These are phyloP conservation scores for Rhodophaea formosa DNA, from an alignment of 2,888 invertebrate genomes.

Conservation along the genomic window DNA sequence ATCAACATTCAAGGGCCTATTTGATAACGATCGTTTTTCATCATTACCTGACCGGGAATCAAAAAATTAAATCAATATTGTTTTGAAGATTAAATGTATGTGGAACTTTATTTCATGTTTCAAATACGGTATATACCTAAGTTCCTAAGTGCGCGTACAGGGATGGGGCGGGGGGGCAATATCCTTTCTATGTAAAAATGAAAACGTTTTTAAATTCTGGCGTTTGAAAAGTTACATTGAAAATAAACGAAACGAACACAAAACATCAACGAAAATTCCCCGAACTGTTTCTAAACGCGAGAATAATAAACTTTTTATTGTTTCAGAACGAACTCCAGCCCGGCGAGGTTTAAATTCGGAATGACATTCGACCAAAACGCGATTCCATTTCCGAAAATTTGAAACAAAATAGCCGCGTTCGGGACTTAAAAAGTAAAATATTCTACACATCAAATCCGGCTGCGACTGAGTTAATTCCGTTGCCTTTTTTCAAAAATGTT, in stretches of 20 bases:
- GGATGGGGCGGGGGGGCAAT: too few species aligned
- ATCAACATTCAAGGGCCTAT: too few species aligned
- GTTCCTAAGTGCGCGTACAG: too few species aligned
- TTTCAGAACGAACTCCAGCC: conserved; percentile 43
- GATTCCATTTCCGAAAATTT: conserved; percentile 27
- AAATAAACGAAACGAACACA: background rate
- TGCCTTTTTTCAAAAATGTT: conserved; percentile 48
- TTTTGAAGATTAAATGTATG: too few species aligned
- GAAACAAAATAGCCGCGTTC: conserved; percentile 16
- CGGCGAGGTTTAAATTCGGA: conserved; percentile 24
- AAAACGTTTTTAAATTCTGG: background rate
- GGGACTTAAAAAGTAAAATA: background rate
- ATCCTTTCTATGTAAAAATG: too few species aligned
- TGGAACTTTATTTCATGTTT: too few species aligned
- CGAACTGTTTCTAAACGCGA: conserved; percentile 10
- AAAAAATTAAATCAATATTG: too few species aligned
- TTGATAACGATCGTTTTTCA: too few species aligned
- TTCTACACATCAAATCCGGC: background rate
- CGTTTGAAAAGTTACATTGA: background rate
- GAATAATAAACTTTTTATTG: conserved; percentile 36
- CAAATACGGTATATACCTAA: too few species aligned
- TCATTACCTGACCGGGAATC: too few species aligned
- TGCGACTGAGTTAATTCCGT: conserved; percentile 6
- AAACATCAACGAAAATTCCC: background rate
- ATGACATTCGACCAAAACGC: conserved; percentile 25